A percentile compares a stretch with the other conserved stretches of the same genome.
These are phyloP conservation scores for Amphilophus citrinellus DNA, from an alignment of 2,113 vertebrate genomes.

Conservation along the genomic window DNA sequence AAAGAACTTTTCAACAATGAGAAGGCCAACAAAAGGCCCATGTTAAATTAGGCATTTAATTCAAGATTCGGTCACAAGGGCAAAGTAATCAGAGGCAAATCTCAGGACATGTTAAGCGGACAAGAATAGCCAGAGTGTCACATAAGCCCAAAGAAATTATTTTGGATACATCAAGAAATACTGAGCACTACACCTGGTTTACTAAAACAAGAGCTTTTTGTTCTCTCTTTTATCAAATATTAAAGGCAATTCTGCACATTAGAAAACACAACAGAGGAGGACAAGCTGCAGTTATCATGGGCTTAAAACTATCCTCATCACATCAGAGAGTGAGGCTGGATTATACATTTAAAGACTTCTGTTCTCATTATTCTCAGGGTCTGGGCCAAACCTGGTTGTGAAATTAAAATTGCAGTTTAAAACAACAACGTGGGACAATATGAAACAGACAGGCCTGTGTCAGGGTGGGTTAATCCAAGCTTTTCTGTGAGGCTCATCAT, in stretches of 20 bases:
- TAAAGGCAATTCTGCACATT: neutral
- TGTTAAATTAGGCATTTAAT: slow-evolving; percentile 86
- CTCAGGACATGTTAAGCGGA: slow-evolving; percentile 51
- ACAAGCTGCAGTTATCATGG: slow-evolving; percentile 3
- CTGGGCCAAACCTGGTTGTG: neutral
- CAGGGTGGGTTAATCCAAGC: neutral
- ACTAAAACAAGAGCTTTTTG: neutral
- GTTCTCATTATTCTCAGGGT: neutral
- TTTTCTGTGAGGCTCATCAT: neutral
- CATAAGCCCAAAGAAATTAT: slow-evolving; percentile 22
- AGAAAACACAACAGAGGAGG: neutral
- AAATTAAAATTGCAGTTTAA: neutral
- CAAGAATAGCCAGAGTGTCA: slow-evolving; percentile 21
- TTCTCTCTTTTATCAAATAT: no score
- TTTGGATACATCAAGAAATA: neutral
- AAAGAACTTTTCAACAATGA: slow-evolving; percentile 74
- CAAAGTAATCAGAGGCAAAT: slow-evolving; percentile 77
- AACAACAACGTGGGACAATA: neutral
- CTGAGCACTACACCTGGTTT: neutral
- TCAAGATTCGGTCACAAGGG: slow-evolving; percentile 80
- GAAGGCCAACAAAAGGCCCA: slow-evolving; percentile 74
- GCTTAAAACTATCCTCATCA: slow-evolving; percentile 2
- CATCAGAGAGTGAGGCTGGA: neutral
- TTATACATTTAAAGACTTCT: slow-evolving; percentile 4
- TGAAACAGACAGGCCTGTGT: neutral